phyloP scores from a whole-genome alignment of 2,888 invertebrate genomes.

The Ethmia dodecea region DNA sequence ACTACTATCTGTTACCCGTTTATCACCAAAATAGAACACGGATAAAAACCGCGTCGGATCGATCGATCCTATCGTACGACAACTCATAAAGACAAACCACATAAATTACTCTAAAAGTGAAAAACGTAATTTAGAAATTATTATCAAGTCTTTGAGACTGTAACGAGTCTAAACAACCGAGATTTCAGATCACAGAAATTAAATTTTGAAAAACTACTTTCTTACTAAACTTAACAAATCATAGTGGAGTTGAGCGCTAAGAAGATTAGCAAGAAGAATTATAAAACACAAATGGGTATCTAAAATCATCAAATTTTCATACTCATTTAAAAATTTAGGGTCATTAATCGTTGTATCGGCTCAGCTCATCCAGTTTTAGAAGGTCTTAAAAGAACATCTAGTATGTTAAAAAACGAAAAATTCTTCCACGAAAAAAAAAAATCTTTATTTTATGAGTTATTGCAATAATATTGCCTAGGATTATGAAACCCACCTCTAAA shows the following conservation, averaged over 20 bases:
- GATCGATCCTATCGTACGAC: too few relatives aligned
- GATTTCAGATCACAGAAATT: constrained; percentile 41
- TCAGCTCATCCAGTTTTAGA: constrained; percentile 53
- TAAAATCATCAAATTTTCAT: neutral
- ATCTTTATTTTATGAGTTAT: constrained; percentile 14
- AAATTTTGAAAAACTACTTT: constrained; percentile 16
- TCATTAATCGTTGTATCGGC: constrained; percentile 61
- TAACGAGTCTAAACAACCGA: constrained; percentile 38
- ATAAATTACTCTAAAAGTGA: constrained; percentile 23
- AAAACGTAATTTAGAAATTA: constrained; percentile 2
- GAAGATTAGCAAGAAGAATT: constrained; percentile 11
- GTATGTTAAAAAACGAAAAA: constrained; percentile 22
- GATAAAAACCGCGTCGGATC: constrained; percentile 5
- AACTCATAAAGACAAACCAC: constrained; percentile 19
- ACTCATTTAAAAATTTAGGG: constrained; percentile 22
- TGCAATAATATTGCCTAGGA: constrained; percentile 20
- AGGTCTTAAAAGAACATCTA: constrained; percentile 22
- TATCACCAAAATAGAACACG: constrained; percentile 55
- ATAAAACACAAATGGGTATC: constrained; percentile 7
- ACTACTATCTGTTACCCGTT: constrained; percentile 62
- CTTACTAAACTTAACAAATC: constrained; percentile 10
- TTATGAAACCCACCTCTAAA: constrained; percentile 14
- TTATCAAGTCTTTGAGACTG: constrained; percentile 22
- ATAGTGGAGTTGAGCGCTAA: neutral
- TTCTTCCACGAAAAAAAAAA: constrained; percentile 20